Conservation (phyloP, 2,113 vertebrate species). For the Limanda limanda region DNA sequence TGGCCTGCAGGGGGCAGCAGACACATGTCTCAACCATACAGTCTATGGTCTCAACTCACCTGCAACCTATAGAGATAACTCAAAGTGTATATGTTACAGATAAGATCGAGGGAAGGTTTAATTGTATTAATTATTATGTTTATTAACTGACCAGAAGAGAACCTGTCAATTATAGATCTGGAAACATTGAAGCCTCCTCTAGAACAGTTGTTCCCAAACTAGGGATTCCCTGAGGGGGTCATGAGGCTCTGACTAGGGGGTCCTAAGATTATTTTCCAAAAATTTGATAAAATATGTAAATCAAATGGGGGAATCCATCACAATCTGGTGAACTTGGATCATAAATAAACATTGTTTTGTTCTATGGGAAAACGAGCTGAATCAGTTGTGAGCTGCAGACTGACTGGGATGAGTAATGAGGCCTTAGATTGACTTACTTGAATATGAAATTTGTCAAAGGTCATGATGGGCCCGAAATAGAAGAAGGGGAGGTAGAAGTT, state of each 20-base stretch:
- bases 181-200: too few species aligned
- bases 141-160: too few species aligned
- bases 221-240: too few species aligned
- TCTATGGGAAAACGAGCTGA: not conserved
- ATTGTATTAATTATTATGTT: too few species aligned
- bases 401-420: not conserved
- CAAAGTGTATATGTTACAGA: not conserved
- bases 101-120: not conserved
- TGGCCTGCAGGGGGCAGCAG: conserved; percentile 80
- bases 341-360: not conserved
- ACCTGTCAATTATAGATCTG: too few species aligned
- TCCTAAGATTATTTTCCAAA: too few species aligned
- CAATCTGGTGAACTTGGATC: not conserved
- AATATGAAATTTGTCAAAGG: conserved; percentile 90
- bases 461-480: conserved; percentile 97
- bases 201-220: too few species aligned
- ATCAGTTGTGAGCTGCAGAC: not conserved
- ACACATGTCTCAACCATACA: not conserved
- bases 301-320: too few species aligned
- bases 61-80: not conserved
- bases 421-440: conserved; percentile 83
- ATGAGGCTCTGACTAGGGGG: too few species aligned
- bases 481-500: conserved; percentile 99
- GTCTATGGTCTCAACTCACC: not conserved
- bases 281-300: too few species aligned